Conservation (phyloP, 2,797 vertebrate genomes). For the Microctenopoma stevenorrisi region DNA sequence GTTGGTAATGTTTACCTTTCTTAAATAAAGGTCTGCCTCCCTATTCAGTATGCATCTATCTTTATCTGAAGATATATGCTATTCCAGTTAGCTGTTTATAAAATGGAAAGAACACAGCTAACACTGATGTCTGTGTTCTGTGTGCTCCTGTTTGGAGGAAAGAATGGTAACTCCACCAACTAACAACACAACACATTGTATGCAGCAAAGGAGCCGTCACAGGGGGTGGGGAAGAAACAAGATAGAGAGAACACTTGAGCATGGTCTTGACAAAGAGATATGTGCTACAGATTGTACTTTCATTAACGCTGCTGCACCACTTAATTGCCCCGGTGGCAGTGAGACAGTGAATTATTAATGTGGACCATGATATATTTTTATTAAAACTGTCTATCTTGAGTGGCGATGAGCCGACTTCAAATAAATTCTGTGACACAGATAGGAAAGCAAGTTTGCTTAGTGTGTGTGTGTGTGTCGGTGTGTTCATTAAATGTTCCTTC, state of each 20-base stretch:
- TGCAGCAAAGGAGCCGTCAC: not conserved
- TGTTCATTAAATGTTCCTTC: constrained; percentile 14
- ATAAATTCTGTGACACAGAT: constrained; percentile 30
- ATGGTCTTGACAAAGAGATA: constrained; percentile 49
- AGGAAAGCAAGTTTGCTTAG: constrained; percentile 12
- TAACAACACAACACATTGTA: not conserved
- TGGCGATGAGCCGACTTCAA: constrained; percentile 15
- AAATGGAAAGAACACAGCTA: too few relatives aligned
- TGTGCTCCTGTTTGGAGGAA: too few relatives aligned
- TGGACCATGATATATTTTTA: constrained; percentile 58
- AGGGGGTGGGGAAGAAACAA: not conserved
- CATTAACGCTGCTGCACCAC: constrained; percentile 44
- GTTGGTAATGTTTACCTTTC: too few relatives aligned
- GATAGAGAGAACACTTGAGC: constrained; percentile 28
- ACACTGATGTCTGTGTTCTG: too few relatives aligned
- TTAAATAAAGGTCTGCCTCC: too few relatives aligned
- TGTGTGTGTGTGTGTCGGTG: constrained; percentile 3
- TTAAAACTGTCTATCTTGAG: constrained; percentile 59
- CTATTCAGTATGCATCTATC: too few relatives aligned
- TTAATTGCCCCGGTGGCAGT: constrained; percentile 54
- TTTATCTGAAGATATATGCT: too few relatives aligned
- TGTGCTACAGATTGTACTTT: constrained; percentile 60
- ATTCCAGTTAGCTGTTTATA: too few relatives aligned
- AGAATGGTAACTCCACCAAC: not conserved
- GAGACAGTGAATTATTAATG: constrained; percentile 65